Percentiles rank a stretch among this genome's conserved stretches.
phyloP scores from a whole-genome alignment of 2,888 invertebrate genomes.

The Diadromus collaris region DNA sequence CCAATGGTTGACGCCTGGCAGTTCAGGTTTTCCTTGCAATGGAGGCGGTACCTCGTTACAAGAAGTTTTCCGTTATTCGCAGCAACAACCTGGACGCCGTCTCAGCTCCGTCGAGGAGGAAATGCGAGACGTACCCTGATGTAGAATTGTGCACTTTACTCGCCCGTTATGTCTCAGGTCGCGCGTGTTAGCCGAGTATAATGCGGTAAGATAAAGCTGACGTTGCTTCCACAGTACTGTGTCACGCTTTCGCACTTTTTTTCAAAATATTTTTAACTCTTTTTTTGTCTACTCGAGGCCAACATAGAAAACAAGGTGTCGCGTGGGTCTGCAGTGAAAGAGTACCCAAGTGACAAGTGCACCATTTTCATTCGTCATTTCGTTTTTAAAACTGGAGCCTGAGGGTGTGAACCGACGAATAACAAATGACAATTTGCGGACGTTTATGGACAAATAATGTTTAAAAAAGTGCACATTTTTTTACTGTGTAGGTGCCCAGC shows the following conservation, averaged over 20 bases:
- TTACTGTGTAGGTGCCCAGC: too few species aligned
- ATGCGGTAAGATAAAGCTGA: constrained; percentile 67
- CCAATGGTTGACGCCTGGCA: neutral
- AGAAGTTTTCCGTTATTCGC: constrained; percentile 56
- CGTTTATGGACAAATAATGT: too few species aligned
- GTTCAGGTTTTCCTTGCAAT: constrained; percentile 44
- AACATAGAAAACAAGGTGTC: constrained; percentile 45
- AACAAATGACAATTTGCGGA: too few species aligned
- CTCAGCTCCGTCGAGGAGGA: constrained; percentile 51
- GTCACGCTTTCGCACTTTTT: constrained; percentile 55
- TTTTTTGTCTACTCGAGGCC: constrained; percentile 44
- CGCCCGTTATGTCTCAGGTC: constrained; percentile 69
- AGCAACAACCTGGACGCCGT: constrained; percentile 36
- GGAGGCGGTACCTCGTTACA: constrained; percentile 53
- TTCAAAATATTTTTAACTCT: constrained; percentile 28
- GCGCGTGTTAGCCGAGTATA: constrained; percentile 75
- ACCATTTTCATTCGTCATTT: too few species aligned
- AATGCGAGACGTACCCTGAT: constrained; percentile 49
- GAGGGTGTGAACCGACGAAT: too few species aligned
- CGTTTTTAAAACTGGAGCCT: too few species aligned
- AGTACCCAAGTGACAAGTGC: constrained; percentile 43
- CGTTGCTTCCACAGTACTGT: constrained; percentile 50
- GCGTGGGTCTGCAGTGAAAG: constrained; percentile 51
- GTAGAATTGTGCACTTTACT: constrained; percentile 44
- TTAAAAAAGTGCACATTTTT: too few species aligned